Base-by-base conservation (phyloP, 2,113 vertebrate genomes). In the Himantopus leucocephalus region DNA sequence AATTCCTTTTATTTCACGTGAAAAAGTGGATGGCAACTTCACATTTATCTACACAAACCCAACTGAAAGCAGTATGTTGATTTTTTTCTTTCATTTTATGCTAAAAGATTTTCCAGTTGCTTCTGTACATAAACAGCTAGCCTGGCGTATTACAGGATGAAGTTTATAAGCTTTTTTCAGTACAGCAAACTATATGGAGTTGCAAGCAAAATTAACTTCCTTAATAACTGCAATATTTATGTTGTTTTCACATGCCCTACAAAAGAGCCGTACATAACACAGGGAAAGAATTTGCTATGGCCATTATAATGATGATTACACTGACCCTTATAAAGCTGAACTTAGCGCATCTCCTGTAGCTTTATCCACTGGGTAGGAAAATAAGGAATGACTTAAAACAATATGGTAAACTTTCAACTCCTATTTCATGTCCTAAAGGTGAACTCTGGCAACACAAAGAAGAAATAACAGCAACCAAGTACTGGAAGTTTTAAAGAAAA, bases 1-100 rank as follows among this genome's bases (percentile, higher is more conserved):
- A 94, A 90, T 93, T 87, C 72, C 77, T 94, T 91, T 85, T 88
- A 79, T 97, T 90, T 92, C 85, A 85, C 58, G 35, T 27, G 64
- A 82, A 89, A 90, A 81, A 72, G 35, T 50, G 45, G n/a, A 79
- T 74, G 1, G 0, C 50, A 90, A 72, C 55, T 90, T 90, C 77
- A 78, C 75, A 90, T 66, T 92, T 83, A 77, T 92, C 94, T 95
- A 88, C 94, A 92, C 58, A 91, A 89, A 72, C 24, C 27, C 24
- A 92, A 24, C 13, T 53, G 27, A 90, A 92, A 62, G 55, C 27
- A 72, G 32, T 58, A 80, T 23, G 66, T 74, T 92, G 53, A n/a
- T 52, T 91, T 95, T 95, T 93, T 94, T 39, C 68, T 71, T 85
- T 85, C 56, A 63, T 73, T 74, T 82, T 84, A 85, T 82, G 62